These are phyloP conservation scores for Amazonetta brasiliensis DNA, from an alignment of 2,797 vertebrate genomes.

Conservation along the genomic window DNA sequence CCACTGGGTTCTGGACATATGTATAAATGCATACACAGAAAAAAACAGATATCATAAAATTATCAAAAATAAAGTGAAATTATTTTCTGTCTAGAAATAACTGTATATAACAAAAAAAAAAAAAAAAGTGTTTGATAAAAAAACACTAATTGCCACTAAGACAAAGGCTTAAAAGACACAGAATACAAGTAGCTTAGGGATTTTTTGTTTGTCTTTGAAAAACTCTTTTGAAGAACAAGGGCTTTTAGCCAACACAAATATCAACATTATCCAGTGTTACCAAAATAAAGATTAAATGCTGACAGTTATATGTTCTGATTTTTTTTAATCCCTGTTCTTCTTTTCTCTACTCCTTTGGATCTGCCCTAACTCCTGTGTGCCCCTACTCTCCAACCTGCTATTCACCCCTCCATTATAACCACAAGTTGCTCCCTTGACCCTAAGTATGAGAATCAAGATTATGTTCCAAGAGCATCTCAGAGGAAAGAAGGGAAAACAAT, in stretches of 20 bases:
- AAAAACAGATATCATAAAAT: not conserved
- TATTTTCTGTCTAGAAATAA: not conserved
- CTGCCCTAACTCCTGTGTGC: not conserved
- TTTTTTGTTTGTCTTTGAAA: not conserved
- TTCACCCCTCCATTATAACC: not conserved
- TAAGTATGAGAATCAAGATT: not conserved
- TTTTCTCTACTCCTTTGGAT: not conserved
- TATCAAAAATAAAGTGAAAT: not conserved
- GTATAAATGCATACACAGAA: not conserved
- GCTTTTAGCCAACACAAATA: not conserved
- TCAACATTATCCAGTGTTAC: not conserved
- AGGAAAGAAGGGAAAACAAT: not conserved
- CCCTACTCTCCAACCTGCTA: not conserved
- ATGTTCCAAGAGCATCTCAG: not conserved
- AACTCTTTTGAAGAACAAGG: not conserved
- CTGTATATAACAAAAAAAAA: not conserved
- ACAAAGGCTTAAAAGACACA: not conserved
- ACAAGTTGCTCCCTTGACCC: not conserved
- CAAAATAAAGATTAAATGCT: conserved; percentile 25
- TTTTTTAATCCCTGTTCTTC: not conserved
- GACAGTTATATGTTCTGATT: not conserved
- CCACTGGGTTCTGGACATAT: not conserved
- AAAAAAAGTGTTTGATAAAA: not conserved
- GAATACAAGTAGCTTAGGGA: not conserved
- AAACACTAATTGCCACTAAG: not conserved